A percentile compares a stretch with the other conserved stretches of the same genome.
Evolutionary conservation across 2,888 invertebrate species (phyloP).

Genomic region (Pheosia gnoma): DNA sequence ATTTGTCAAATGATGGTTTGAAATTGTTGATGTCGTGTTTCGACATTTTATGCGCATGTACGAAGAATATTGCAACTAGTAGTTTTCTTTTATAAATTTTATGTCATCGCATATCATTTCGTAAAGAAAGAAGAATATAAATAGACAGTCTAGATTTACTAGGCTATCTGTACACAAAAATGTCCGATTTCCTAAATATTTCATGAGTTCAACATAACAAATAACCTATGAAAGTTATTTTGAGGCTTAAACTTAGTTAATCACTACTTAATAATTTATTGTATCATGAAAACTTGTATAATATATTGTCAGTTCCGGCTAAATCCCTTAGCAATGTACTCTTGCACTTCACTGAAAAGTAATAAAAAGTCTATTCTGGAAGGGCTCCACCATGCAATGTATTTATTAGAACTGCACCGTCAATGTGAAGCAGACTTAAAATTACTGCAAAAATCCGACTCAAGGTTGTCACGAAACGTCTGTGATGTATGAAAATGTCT

Average conservation of each 20-base stretch:
- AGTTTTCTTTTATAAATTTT: background rate
- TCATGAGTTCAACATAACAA: too few species aligned
- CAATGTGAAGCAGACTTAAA: background rate
- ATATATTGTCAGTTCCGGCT: background rate
- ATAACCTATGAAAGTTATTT: too few species aligned
- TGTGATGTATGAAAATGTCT: background rate
- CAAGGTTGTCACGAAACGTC: too few species aligned
- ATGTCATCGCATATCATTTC: too few species aligned
- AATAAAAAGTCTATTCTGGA: constrained; percentile 28
- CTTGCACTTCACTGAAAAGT: constrained; percentile 12
- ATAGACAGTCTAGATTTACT: too few species aligned
- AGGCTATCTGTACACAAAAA: too few species aligned
- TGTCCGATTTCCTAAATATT: too few species aligned
- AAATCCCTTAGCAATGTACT: constrained; percentile 8
- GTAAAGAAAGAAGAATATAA: too few species aligned
- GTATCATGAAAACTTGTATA: background rate
- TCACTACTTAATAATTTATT: too few species aligned
- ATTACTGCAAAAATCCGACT: too few species aligned
- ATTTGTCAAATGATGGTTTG: constrained; percentile 16
- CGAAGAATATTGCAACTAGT: background rate
- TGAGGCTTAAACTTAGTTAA: too few species aligned
- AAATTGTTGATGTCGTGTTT: constrained; percentile 5
- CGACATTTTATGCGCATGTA: constrained; percentile 1
- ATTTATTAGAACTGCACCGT: constrained; percentile 37
- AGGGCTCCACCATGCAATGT: constrained; percentile 35